Evolutionary conservation across 1,140 invertebrate genomes (phyloP).

Genomic region (Melitaea cinxia): DNA sequence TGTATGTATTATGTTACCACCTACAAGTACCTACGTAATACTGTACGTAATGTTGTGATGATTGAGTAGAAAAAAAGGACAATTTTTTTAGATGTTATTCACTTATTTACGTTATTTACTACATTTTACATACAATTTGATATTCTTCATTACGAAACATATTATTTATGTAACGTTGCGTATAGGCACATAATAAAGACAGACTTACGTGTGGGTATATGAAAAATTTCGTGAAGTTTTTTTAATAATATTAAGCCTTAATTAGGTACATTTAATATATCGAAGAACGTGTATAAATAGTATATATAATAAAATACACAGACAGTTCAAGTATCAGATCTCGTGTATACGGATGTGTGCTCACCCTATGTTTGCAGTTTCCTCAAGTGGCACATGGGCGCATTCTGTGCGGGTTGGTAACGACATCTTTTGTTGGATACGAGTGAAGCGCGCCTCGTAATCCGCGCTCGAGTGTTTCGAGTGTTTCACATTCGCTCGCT

Average conservation of each 20-base stretch:
- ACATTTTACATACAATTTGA: too few relatives aligned
- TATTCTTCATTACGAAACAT: too few relatives aligned
- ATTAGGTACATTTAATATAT: background rate
- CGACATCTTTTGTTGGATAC: conserved; percentile 58
- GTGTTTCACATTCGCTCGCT: conserved; percentile 64
- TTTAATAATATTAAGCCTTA: background rate
- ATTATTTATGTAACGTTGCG: too few relatives aligned
- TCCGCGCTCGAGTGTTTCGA: conserved; percentile 62
- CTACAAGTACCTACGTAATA: too few relatives aligned
- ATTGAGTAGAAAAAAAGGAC: too few relatives aligned
- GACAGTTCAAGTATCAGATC: conserved; percentile 16
- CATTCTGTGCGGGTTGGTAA: conserved; percentile 40
- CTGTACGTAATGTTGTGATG: too few relatives aligned
- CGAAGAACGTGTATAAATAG: background rate
- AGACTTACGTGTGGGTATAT: too few relatives aligned
- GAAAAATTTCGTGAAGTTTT: too few relatives aligned
- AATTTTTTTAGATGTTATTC: too few relatives aligned
- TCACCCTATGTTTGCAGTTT: conserved; percentile 40
- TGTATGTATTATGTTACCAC: too few relatives aligned
- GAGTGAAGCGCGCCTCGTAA: conserved; percentile 49
- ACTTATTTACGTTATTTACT: too few relatives aligned
- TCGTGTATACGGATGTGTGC: conserved; percentile 28
- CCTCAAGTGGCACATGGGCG: conserved; percentile 32
- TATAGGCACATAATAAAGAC: too few relatives aligned
- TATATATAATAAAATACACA: conserved; percentile 26